phyloP scores from a whole-genome alignment of 2,797 vertebrate species.

The Rhinoraja longicauda region DNA sequence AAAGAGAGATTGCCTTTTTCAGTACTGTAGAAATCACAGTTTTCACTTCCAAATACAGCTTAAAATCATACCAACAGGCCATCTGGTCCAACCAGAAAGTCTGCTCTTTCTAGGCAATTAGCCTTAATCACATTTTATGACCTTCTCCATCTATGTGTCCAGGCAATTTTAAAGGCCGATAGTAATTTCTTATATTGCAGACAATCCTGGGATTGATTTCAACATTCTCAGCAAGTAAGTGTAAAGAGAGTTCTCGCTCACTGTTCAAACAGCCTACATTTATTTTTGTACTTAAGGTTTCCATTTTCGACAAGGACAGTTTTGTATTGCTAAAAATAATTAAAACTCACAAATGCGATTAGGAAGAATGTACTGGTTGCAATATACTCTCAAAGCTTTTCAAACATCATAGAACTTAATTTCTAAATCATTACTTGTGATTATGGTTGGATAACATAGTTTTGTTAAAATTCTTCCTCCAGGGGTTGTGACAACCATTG shows the following conservation, averaged over 20 bases:
- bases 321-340: not conserved
- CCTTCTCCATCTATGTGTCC: not conserved
- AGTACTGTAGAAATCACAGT: not conserved
- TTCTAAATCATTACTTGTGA: not conserved
- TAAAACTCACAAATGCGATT: not conserved
- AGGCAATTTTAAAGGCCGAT: not conserved
- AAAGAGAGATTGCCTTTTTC: not conserved
- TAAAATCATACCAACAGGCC: not conserved
- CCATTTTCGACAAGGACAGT: not conserved
- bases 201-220: not conserved
- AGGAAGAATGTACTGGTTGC: not conserved
- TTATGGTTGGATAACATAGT: not conserved
- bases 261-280: not conserved
- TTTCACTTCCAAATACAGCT: not conserved
- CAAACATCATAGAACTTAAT: not conserved
- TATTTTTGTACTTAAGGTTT: not conserved
- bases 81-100: not conserved
- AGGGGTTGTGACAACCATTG: too few relatives aligned
- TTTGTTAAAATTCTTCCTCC: too few relatives aligned
- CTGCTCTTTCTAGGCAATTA: not conserved
- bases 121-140: not conserved
- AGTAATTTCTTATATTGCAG: not conserved
- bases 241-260: not conserved
- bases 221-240: not conserved
- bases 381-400: not conserved